These are phyloP conservation scores for chimpanzee (Pan troglodytes) DNA, from an alignment of 2,113 vertebrate species.

Conservation along the genomic window NHGRI_mPanTro3-v2.1_pri NC_072401.2:177603501-177604000, in stretches of 20 bases:
- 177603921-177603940: background rate
- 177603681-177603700: background rate
- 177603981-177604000: background rate
- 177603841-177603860: background rate
- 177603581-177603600: background rate
- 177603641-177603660: background rate
- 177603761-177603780: background rate
- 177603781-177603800: background rate
- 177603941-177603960: background rate
- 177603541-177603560: background rate
- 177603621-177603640: background rate
- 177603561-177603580: background rate
- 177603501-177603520: background rate
- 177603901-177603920: no score
- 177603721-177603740: background rate
- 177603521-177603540: background rate
- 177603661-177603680: background rate
- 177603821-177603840: background rate
- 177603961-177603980: background rate
- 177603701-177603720: background rate
- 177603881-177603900: background rate
- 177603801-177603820: background rate
- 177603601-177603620: background rate
- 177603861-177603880: background rate
- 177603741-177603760: background rate